phyloP scores from a whole-genome alignment of 2,113 vertebrate species.

The Cyprinus carpio region DNA sequence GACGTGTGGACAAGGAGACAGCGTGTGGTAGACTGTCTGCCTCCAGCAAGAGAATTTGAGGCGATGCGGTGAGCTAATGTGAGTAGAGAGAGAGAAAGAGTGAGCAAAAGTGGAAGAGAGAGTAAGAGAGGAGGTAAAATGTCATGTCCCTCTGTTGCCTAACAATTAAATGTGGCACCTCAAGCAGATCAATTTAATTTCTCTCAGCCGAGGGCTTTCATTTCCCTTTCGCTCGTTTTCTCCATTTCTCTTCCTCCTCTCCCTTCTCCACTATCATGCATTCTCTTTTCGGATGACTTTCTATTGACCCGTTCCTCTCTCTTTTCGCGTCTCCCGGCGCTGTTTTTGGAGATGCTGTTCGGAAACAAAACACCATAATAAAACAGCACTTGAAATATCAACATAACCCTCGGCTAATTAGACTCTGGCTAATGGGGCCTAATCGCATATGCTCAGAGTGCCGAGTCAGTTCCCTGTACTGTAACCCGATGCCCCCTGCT shows the following conservation, averaged over 20 bases:
- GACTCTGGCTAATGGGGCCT: conserved; percentile 80
- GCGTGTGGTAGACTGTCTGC: conserved; percentile 70
- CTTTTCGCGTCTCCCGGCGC: conserved; percentile 63
- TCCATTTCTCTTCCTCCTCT: conserved; percentile 37
- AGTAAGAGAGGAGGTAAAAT: conserved; percentile 56
- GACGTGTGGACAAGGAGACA: conserved; percentile 65
- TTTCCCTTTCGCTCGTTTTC: conserved; percentile 55
- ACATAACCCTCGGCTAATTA: conserved; percentile 84
- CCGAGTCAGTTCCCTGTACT: conserved; percentile 81
- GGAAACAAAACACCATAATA: conserved; percentile 79
- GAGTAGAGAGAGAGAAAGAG: conserved; percentile 50
- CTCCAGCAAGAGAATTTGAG: conserved; percentile 75
- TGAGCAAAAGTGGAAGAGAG: neutral
- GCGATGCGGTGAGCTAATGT: conserved; percentile 73
- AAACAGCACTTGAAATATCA: conserved; percentile 85
- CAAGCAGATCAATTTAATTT: conserved; percentile 74
- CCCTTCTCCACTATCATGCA: conserved; percentile 49
- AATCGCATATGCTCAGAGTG: conserved; percentile 82
- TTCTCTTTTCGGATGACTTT: conserved; percentile 64
- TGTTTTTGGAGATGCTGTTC: conserved; percentile 72
- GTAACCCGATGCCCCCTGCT: conserved; percentile 83
- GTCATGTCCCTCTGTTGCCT: conserved; percentile 67
- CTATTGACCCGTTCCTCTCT: conserved; percentile 56
- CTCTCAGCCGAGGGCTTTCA: conserved; percentile 72
- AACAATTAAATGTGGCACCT: conserved; percentile 70